Conservation (phyloP, 2,797 vertebrate species). For the Chrosomus eos region DNA sequence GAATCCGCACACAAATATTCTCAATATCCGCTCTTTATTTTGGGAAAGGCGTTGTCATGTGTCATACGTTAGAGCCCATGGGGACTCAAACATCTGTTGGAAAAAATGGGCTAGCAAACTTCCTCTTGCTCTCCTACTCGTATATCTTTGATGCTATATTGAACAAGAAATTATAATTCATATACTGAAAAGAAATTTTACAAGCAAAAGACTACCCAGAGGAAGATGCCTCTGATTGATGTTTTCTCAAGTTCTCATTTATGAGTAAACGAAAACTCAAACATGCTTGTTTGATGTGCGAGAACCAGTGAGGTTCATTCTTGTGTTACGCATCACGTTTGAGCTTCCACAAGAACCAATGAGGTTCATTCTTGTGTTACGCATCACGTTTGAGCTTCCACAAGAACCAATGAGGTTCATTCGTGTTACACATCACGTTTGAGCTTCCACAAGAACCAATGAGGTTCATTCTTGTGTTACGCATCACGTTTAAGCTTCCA, state of each 20-base stretch:
- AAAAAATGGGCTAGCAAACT: constrained; percentile 23
- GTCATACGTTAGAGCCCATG: constrained; percentile 18
- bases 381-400: too few species aligned
- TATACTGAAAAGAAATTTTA: neutral
- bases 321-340: too few species aligned
- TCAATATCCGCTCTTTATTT: constrained; percentile 53
- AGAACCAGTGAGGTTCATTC: too few species aligned
- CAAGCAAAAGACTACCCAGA: neutral
- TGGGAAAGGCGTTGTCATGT: constrained; percentile 26
- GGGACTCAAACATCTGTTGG: constrained; percentile 22
- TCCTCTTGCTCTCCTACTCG: constrained; percentile 11
- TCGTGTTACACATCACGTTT: too few species aligned
- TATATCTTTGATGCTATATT: neutral
- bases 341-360: too few species aligned
- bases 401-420: too few species aligned
- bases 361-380: too few species aligned
- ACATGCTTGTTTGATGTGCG: neutral
- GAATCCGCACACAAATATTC: constrained; percentile 40
- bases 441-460: too few species aligned
- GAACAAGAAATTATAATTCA: neutral
- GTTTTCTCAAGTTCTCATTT: neutral
- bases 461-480: too few species aligned
- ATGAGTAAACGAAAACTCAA: neutral
- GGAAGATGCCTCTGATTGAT: neutral
- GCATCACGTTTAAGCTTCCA: too few species aligned